Percentiles rank a stretch among this genome's conserved stretches.
Conservation (phyloP, 2,113 vertebrate genomes). For the Chionomys nivalis region DNA sequence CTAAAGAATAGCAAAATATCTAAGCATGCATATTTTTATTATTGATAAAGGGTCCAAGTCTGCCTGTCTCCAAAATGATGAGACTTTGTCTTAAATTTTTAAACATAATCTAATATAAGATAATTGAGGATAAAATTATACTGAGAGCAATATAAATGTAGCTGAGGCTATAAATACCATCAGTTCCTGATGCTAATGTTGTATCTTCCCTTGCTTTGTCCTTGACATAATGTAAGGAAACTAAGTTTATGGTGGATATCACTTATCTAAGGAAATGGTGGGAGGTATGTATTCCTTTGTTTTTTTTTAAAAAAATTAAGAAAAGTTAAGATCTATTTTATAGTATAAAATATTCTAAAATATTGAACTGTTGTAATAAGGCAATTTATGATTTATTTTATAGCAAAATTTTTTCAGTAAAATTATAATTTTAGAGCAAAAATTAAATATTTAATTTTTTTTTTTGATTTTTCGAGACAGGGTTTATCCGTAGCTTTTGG, state of each 20-base stretch:
- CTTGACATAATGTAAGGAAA: conserved; percentile 52
- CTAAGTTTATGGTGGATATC: background rate
- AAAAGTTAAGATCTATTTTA: background rate
- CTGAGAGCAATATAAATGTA: conserved; percentile 46
- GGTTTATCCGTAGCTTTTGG: too few species aligned
- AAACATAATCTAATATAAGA: conserved; percentile 51
- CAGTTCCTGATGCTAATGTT: background rate
- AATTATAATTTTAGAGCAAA: conserved; percentile 25
- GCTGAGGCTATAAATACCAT: conserved; percentile 37
- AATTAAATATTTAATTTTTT: background rate
- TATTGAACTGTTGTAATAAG: background rate
- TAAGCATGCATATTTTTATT: conserved; percentile 4
- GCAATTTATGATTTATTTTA: background rate
- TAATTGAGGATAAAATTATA: conserved; percentile 67
- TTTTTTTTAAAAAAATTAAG: background rate
- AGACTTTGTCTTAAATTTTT: conserved; percentile 61
- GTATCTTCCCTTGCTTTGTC: conserved; percentile 17
- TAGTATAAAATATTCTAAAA: background rate
- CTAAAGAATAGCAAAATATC: background rate
- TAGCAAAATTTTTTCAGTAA: background rate
- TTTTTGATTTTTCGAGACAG: too few species aligned
- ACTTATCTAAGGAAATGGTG: background rate
- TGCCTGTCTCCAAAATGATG: conserved; percentile 44
- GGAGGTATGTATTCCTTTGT: background rate
- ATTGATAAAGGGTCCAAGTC: background rate